Percentiles rank a stretch among this genome's conserved stretches.
Conservation (phyloP, 2,797 vertebrate genomes). For the Pipistrellus nathusii region DNA sequence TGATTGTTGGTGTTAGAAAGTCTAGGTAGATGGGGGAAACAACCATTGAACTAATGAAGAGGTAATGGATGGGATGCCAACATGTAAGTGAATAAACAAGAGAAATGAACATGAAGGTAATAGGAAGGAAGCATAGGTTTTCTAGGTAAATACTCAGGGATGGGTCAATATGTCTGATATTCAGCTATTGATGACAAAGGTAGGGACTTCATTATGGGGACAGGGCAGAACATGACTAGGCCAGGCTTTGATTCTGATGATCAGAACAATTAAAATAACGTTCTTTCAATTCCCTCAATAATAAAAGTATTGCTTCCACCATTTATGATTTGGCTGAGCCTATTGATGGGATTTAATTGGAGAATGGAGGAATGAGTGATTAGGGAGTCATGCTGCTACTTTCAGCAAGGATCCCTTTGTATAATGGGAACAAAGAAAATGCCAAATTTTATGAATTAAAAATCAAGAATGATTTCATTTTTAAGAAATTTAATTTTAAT, state of each 20-base stretch:
- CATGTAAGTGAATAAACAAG: background rate
- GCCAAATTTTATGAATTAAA: constrained; percentile 9
- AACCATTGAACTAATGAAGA: background rate
- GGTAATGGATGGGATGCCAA: background rate
- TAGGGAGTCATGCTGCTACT: background rate
- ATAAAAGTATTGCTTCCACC: constrained; percentile 1
- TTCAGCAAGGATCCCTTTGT: constrained; percentile 21
- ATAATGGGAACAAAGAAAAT: background rate
- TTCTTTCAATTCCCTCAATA: constrained; percentile 11
- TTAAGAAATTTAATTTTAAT: constrained; percentile 44
- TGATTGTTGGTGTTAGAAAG: background rate
- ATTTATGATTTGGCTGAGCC: constrained; percentile 4
- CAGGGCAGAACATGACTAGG: background rate
- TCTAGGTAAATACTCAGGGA: background rate
- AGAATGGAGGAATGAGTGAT: background rate
- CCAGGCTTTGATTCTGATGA: background rate
- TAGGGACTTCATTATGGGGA: background rate
- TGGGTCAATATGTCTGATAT: background rate
- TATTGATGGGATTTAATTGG: constrained; percentile 28
- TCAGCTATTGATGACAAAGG: background rate
- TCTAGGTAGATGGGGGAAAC: background rate
- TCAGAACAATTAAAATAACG: background rate
- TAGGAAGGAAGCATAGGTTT: background rate
- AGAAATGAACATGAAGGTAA: background rate
- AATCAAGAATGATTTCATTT: constrained; percentile 14